Evolutionary conservation across 2,797 vertebrate genomes (phyloP).

Genomic region (Galago senegalensis): DNA sequence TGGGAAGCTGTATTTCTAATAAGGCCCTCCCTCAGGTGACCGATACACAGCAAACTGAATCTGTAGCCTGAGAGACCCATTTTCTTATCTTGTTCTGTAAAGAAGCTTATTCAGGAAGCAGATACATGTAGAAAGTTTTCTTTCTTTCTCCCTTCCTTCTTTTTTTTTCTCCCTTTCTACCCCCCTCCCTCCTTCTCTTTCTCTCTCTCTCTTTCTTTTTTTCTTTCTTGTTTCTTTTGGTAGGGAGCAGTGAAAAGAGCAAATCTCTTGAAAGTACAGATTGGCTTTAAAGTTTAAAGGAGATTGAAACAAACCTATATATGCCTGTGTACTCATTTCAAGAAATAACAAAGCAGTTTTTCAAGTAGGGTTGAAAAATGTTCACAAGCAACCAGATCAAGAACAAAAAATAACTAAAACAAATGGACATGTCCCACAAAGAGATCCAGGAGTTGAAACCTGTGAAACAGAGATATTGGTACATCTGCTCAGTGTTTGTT

Average conservation of each 20-base stretch:
- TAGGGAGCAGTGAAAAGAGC: not conserved
- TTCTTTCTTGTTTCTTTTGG: not conserved
- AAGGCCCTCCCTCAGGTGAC: not conserved
- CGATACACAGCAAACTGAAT: not conserved
- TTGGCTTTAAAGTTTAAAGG: constrained; percentile 17
- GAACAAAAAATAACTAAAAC: not conserved
- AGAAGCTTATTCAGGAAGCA: constrained; percentile 17
- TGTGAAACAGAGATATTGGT: not conserved
- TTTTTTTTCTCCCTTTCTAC: no score
- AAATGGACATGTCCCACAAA: not conserved
- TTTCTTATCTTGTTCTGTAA: not conserved
- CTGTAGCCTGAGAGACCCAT: not conserved
- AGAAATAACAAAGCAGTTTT: constrained; percentile 25
- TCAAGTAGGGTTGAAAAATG: not conserved
- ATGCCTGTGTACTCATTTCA: not conserved
- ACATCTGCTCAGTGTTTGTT: not conserved
- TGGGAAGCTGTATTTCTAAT: not conserved
- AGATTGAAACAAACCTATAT: not conserved
- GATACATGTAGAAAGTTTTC: not conserved
- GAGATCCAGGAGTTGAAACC: not conserved
- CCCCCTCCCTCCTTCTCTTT: no score
- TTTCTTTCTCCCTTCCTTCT: no score
- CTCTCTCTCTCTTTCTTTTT: no score
- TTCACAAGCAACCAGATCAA: not conserved
- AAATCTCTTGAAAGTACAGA: constrained; percentile 25